Percentiles rank a stretch among this genome's conserved stretches.
Evolutionary conservation across 2,888 invertebrate genomes (phyloP).

Genomic region (Panopea generosa): DNA sequence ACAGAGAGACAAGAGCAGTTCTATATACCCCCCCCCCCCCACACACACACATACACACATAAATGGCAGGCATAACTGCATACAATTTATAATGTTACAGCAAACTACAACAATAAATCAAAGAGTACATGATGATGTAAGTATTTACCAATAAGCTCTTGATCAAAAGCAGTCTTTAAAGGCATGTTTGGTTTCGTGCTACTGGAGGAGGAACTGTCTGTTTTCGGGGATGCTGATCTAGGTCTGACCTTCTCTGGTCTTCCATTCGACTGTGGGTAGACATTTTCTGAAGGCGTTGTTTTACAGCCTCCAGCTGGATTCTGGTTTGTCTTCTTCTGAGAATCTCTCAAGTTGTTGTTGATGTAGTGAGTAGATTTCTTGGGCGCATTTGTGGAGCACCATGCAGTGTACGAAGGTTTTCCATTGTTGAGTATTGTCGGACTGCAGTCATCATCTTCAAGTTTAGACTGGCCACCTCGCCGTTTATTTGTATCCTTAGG

Average conservation of each 20-base stretch:
- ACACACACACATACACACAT: too few relatives aligned
- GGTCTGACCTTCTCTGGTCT: slow-evolving; percentile 42
- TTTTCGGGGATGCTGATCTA: slow-evolving; percentile 24
- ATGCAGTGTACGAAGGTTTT: slow-evolving; percentile 70
- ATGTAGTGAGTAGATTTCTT: slow-evolving; percentile 81
- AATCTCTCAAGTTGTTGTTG: slow-evolving; percentile 81
- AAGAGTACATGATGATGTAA: too few relatives aligned
- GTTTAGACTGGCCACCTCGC: slow-evolving; percentile 48
- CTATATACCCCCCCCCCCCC: too few relatives aligned
- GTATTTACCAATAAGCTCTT: slow-evolving; percentile 73
- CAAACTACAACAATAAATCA: too few relatives aligned
- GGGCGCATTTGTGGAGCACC: slow-evolving; percentile 66
- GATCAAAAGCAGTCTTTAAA: slow-evolving; percentile 73
- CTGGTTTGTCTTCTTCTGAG: slow-evolving; percentile 71
- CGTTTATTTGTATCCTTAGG: slow-evolving; percentile 67
- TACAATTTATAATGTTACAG: too few relatives aligned
- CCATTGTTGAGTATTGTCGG: slow-evolving; percentile 80
- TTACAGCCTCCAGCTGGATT: slow-evolving; percentile 44
- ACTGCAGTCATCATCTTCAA: slow-evolving; percentile 33
- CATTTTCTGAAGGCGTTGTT: slow-evolving; percentile 30
- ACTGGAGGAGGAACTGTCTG: slow-evolving; percentile 26
- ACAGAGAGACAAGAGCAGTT: too few relatives aligned
- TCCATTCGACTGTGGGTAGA: slow-evolving; percentile 32
- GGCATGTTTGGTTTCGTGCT: slow-evolving; percentile 60
- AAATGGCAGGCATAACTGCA: too few relatives aligned